phyloP scores from a whole-genome alignment of 2,797 vertebrate species.

The Halcyon smyrnensis region DNA sequence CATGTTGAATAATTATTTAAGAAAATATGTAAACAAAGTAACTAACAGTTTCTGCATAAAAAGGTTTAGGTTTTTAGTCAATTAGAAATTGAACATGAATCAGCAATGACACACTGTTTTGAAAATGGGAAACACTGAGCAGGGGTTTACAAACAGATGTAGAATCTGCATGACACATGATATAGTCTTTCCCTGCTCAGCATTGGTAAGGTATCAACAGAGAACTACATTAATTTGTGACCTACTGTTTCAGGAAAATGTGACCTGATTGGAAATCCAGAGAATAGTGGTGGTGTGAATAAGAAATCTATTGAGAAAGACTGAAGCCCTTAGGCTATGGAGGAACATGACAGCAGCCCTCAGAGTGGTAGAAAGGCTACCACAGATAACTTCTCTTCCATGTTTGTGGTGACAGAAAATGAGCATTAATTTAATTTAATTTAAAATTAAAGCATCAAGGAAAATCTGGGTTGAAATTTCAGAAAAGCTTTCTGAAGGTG shows the following conservation, averaged over 20 bases:
- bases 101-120: not conserved
- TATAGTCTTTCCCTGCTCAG: not conserved
- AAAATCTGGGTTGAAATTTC: not conserved
- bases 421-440: not conserved
- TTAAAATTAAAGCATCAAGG: not conserved
- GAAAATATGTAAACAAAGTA: not conserved
- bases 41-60: not conserved
- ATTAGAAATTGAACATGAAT: not conserved
- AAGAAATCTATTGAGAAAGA: not conserved
- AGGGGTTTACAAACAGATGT: not conserved
- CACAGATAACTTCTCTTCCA: not conserved
- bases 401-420: not conserved
- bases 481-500: not conserved
- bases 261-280: not conserved
- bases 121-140: not conserved
- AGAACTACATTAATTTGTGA: not conserved
- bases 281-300: not conserved
- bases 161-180: not conserved
- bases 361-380: not conserved
- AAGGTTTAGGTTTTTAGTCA: not conserved
- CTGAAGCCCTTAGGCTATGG: not conserved
- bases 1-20: not conserved
- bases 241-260: not conserved
- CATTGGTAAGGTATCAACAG: not conserved
- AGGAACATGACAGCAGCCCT: not conserved